phyloP scores from a whole-genome alignment of 2,888 invertebrate species.

The Noctua comes region DNA sequence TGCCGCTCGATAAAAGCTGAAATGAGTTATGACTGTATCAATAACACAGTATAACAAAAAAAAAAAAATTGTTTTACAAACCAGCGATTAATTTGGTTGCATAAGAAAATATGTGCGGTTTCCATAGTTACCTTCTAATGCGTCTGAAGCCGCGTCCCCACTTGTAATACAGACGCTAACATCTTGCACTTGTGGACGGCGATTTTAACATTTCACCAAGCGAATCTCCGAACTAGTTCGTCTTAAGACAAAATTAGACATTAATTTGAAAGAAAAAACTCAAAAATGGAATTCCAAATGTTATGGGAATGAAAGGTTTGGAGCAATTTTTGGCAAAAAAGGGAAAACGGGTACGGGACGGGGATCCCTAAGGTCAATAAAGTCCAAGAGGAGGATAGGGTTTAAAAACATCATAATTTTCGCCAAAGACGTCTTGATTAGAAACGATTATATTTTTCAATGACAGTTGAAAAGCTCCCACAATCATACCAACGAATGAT shows the following conservation, averaged over 20 bases:
- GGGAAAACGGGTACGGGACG: no score
- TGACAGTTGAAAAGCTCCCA: background rate
- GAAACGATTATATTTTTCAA: background rate
- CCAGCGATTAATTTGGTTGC: background rate
- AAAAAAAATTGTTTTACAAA: background rate
- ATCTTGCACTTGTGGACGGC: background rate
- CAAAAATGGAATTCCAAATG: background rate
- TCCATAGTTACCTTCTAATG: background rate
- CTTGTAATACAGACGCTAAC: background rate
- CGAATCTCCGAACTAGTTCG: background rate
- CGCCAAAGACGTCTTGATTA: no score
- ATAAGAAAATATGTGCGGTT: background rate
- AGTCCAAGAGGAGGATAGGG: background rate
- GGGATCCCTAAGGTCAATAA: no score
- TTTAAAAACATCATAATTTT: background rate
- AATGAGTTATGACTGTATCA: constrained; percentile 14
- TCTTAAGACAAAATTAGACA: background rate
- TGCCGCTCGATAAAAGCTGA: constrained; percentile 23
- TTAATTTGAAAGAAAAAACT: background rate
- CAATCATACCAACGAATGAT: background rate
- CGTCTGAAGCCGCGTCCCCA: background rate
- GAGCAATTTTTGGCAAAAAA: background rate
- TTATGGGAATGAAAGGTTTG: background rate
- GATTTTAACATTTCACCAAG: background rate
- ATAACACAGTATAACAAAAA: background rate